These are phyloP conservation scores for Nycticorax nycticorax DNA, from an alignment of 2,113 vertebrate species.

Conservation along the genomic window DNA sequence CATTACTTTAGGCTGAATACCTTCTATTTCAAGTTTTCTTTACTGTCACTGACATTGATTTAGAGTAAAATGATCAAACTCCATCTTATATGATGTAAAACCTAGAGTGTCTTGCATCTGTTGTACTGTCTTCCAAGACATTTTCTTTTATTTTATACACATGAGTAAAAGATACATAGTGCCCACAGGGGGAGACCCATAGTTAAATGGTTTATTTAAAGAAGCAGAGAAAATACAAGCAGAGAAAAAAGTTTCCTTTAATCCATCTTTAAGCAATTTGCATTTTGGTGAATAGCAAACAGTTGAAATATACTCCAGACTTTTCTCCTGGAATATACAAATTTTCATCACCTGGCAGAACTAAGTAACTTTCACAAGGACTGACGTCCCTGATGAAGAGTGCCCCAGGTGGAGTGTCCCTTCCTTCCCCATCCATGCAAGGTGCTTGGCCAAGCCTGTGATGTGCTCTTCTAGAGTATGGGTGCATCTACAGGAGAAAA, in stretches of 20 bases:
- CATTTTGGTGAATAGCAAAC: not conserved
- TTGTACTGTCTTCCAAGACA: not conserved
- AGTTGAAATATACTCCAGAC: not conserved
- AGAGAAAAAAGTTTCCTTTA: not conserved
- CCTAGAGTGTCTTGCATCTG: not conserved
- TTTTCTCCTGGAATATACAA: not conserved
- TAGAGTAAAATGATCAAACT: slow-evolving; percentile 27
- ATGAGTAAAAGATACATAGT: not conserved
- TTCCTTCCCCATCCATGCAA: not conserved
- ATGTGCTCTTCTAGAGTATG: not conserved
- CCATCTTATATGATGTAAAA: slow-evolving; percentile 4
- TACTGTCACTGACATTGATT: slow-evolving; percentile 27
- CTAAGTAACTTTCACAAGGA: not conserved
- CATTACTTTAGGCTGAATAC: slow-evolving; percentile 50
- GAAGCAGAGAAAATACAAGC: not conserved
- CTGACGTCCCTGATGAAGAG: not conserved
- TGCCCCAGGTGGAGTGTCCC: accelerated
- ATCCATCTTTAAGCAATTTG: not conserved
- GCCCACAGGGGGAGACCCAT: not conserved
- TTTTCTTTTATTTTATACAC: not conserved
- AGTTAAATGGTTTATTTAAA: not conserved
- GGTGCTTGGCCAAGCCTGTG: not conserved
- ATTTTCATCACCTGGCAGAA: not conserved
- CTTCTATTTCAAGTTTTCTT: slow-evolving; percentile 25
- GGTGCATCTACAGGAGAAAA: not conserved